A percentile compares a stretch with the other conserved stretches of the same genome.
phyloP scores from a whole-genome alignment of 2,888 invertebrate species.

The Pterostichus niger region DNA sequence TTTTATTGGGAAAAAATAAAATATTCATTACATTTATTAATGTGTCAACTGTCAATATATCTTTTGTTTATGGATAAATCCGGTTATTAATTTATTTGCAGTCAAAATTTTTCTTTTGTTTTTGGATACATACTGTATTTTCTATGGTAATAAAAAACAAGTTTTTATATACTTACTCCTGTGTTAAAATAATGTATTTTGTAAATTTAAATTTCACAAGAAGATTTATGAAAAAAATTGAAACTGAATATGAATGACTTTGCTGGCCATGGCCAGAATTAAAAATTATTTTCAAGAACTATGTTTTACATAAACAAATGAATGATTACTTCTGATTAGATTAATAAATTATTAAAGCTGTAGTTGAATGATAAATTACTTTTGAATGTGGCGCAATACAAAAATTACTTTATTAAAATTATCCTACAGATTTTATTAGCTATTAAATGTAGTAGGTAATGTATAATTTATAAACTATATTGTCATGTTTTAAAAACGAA shows the following conservation, averaged over 20 bases:
- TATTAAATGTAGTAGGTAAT: neutral
- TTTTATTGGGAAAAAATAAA: neutral
- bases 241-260: conserved; percentile 24
- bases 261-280: conserved; percentile 10
- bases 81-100: conserved; percentile 10
- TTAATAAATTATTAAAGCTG: neutral
- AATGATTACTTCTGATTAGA: conserved; percentile 19
- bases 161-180: neutral
- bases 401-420: neutral
- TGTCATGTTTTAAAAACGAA: no score
- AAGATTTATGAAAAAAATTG: conserved; percentile 16
- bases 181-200: neutral
- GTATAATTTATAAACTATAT: no score
- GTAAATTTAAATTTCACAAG: neutral
- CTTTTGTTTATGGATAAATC: conserved; percentile 14
- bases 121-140: neutral
- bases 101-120: neutral
- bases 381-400: conserved; percentile 16
- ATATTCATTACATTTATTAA: conserved; percentile 5
- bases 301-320: neutral
- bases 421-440: conserved; percentile 10
- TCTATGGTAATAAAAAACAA: neutral
- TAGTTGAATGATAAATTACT: conserved; percentile 9
- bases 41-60: neutral
- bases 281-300: conserved; percentile 5